These are phyloP conservation scores for Apamea anceps DNA, from an alignment of 2,888 invertebrate species.

Conservation along the genomic window DNA sequence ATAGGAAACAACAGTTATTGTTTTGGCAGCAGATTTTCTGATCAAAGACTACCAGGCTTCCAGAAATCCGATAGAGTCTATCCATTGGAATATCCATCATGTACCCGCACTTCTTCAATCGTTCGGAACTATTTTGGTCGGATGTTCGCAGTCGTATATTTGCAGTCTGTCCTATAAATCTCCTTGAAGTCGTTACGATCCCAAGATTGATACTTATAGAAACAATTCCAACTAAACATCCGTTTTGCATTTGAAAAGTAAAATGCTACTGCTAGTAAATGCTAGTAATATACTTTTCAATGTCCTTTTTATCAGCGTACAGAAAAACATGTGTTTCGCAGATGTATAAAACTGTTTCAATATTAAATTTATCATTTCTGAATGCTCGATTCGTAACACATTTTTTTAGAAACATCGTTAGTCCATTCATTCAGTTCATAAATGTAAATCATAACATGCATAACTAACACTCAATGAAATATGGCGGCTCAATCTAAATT, in stretches of 20 bases:
- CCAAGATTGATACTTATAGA: constrained; percentile 55
- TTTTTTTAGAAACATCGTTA: constrained; percentile 32
- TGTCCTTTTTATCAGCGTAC: constrained; percentile 18
- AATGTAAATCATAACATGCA: constrained; percentile 47
- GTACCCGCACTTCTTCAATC: constrained; percentile 22
- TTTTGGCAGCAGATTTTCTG: constrained; percentile 6
- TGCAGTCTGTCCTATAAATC: constrained; percentile 56
- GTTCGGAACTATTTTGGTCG: constrained; percentile 53
- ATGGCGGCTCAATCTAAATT: constrained; percentile 40
- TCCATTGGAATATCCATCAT: constrained; percentile 21
- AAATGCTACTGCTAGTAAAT: no score
- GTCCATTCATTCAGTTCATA: constrained; percentile 34
- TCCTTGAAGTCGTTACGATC: constrained; percentile 49
- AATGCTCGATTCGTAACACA: constrained; percentile 7
- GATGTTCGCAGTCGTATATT: constrained; percentile 56
- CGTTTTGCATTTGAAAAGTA: constrained; percentile 45
- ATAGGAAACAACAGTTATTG: constrained; percentile 6
- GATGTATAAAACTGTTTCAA: constrained; percentile 25
- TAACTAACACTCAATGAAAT: constrained; percentile 34
- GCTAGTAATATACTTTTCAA: constrained; percentile 10
- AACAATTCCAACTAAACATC: constrained; percentile 44
- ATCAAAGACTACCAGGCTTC: constrained; percentile 23
- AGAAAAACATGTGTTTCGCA: constrained; percentile 22
- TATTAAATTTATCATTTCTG: constrained; percentile 33
- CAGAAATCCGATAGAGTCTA: constrained; percentile 22